Conservation (phyloP, 1,140 invertebrate genomes). For the Kradibia gibbosae region DNA sequence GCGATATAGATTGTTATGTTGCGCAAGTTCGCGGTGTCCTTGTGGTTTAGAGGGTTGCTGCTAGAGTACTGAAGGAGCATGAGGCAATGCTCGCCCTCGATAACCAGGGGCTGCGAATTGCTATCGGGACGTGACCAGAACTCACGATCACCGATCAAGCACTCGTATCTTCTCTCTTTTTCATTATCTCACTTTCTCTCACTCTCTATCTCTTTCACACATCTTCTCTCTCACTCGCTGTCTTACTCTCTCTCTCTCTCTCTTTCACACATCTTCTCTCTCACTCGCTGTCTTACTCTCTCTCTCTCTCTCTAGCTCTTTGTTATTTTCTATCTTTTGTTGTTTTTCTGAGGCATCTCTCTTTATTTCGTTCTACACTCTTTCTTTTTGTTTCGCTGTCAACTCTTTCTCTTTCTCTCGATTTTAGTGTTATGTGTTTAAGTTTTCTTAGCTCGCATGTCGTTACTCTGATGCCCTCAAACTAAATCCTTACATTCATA, state of each 20-base stretch:
- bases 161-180: conserved; percentile 17
- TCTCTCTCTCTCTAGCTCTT: background rate
- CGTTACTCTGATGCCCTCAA: too few relatives aligned
- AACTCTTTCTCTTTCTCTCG: too few relatives aligned
- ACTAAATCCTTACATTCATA: too few relatives aligned
- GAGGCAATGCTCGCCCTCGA: conserved; percentile 8
- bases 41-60: conserved; percentile 44
- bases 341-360: too few relatives aligned
- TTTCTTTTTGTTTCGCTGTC: too few relatives aligned
- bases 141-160: conserved; percentile 59
- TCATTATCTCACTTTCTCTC: background rate
- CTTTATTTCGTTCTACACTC: too few relatives aligned
- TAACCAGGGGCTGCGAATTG: conserved; percentile 21
- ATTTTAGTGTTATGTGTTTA: too few relatives aligned
- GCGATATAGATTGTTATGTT: background rate
- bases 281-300: background rate
- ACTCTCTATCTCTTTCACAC: background rate
- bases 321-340: background rate
- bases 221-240: background rate
- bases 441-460: too few relatives aligned
- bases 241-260: background rate
- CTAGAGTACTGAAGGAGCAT: conserved; percentile 41
- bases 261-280: background rate
- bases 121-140: conserved; percentile 54
- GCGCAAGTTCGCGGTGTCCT: conserved; percentile 13